Conservation (phyloP, 2,113 vertebrate species). For the Thoracochromis brauschi region DNA sequence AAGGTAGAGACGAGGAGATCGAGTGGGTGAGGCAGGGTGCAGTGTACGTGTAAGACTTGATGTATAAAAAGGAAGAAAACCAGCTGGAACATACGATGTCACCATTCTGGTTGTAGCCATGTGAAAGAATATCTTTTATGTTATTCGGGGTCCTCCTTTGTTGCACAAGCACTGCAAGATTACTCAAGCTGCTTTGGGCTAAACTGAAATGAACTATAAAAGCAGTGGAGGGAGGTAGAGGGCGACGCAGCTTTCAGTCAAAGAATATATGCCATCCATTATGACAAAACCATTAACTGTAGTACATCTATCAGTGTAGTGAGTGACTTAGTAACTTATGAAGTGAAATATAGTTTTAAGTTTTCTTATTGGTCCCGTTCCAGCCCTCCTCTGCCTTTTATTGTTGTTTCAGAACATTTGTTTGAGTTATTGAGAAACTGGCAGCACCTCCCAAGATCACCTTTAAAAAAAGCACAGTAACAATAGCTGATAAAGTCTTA, state of each 20-base stretch:
- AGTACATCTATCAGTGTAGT: background rate
- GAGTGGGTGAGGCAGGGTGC: constrained; percentile 27
- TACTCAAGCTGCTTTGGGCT: constrained; percentile 1
- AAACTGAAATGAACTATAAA: constrained; percentile 25
- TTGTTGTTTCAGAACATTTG: constrained; percentile 1
- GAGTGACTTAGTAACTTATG: background rate
- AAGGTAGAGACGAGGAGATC: constrained; percentile 10
- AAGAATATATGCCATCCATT: background rate
- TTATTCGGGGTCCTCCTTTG: background rate
- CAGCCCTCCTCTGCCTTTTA: constrained; percentile 1
- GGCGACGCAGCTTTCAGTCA: background rate
- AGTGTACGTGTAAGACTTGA: background rate
- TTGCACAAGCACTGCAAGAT: background rate
- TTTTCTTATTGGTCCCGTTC: background rate
- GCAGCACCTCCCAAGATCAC: background rate
- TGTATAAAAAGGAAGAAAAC: background rate
- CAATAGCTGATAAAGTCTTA: background rate
- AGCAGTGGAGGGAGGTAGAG: background rate
- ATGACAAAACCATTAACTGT: background rate
- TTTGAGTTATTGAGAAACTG: background rate
- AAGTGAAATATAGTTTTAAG: background rate
- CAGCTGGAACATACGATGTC: background rate
- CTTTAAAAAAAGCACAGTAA: constrained; percentile 8
- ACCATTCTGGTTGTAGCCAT: background rate
- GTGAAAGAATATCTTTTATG: background rate